Evolutionary conservation across 23 tunicate species (phyloP), one percentile per base, ranked within the genome.

Genomic region (Halocynthia aurantium): DNA sequence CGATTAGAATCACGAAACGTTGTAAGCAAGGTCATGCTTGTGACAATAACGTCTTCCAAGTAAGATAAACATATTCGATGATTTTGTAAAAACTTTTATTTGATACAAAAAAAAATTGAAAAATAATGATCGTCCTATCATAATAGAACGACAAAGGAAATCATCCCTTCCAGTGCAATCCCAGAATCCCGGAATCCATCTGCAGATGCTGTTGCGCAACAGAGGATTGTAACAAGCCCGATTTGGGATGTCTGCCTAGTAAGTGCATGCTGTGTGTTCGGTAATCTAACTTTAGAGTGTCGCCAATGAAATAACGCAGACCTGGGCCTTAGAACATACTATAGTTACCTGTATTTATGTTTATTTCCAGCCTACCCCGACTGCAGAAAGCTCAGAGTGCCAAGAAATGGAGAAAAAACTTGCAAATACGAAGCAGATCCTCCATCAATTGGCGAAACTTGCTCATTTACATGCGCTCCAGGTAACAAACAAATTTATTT

Each of bases 21-120:
- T 91, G 97, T 77, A 91, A 91, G 76, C 97, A 91, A 67, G 50
- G 85, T 0, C 68, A 54, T 15, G 97, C 97, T 7, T 91, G 97
- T 72, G 73, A 77, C 17, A 91, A 91, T 72, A 91, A 91, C 67
- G 78, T 50, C 19, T 55, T 55, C 57, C 78, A 74, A 44, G 78
- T 74, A 74, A 54, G 62, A 20, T 68, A 19, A 31, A 31, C 44
- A 31, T n/a, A n/a, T n/a, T n/a, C n/a, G n/a, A 11, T 4, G 19
- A 15, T 68, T 68, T 15, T 68, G 50, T 31, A 19, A 71, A 71
- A 10, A 71, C 50, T 71, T 9, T 10, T 5, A 71, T n/a, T 71
- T 15, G 8, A 19, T 21, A 19, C 50, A 31, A 31, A 31, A 31
- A 31, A 31, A 31, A 31, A 4, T 4, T 31, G 44, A 4, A 31